phyloP scores from a whole-genome alignment of 2,113 vertebrate genomes.

The Podiceps cristatus region DNA sequence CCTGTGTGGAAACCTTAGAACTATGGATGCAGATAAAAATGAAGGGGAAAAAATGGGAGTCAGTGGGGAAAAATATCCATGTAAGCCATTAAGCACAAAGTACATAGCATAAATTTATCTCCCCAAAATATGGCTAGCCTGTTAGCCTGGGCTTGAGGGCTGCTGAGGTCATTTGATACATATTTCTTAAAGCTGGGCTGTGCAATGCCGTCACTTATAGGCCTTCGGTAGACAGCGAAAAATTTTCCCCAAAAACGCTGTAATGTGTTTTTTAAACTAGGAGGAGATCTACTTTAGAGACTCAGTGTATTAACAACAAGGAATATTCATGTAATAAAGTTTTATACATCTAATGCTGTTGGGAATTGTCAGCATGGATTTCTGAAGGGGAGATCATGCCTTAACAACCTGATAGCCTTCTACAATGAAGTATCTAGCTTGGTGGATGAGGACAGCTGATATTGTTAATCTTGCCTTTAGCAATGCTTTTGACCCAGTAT shows the following conservation, averaged over 20 bases:
- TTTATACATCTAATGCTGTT: neutral
- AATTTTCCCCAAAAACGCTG: rapidly evolving
- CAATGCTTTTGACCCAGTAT: neutral
- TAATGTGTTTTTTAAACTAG: neutral
- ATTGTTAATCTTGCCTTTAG: neutral
- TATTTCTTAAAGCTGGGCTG: neutral
- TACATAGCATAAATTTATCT: neutral
- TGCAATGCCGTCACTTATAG: neutral
- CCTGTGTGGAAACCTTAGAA: neutral
- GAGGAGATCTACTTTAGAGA: neutral
- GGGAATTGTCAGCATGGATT: neutral
- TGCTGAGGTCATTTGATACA: neutral
- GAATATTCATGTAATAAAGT: neutral
- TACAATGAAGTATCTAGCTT: neutral
- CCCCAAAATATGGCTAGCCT: neutral
- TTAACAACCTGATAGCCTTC: neutral
- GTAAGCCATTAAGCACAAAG: neutral
- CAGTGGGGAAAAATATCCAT: neutral
- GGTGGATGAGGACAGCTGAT: neutral
- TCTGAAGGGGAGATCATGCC: neutral
- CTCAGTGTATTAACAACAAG: neutral
- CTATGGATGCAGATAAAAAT: neutral
- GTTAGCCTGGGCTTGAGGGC: neutral
- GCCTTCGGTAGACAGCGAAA: neutral
- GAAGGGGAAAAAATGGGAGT: neutral